phyloP scores from a whole-genome alignment of 1,140 invertebrate genomes.

The Sycophaga agraensis region DNA sequence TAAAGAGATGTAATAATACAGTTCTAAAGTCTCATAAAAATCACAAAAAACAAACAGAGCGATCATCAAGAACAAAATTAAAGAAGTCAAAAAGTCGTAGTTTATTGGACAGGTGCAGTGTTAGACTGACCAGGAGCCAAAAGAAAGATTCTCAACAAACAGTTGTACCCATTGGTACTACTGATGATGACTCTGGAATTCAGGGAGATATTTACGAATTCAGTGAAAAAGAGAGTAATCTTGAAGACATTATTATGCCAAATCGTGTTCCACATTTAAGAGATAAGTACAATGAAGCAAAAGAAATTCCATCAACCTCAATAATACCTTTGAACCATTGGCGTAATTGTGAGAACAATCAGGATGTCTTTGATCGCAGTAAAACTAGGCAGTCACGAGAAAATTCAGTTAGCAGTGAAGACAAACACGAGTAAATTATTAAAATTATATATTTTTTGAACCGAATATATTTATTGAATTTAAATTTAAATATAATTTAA shows the following conservation, averaged over 20 bases:
- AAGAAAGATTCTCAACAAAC: constrained; percentile 44
- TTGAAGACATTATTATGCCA: constrained; percentile 48
- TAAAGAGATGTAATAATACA: constrained; percentile 43
- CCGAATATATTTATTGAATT: background rate
- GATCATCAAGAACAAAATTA: constrained; percentile 37
- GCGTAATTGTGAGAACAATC: constrained; percentile 33
- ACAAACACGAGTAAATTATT: constrained; percentile 31
- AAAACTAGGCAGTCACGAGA: constrained; percentile 31
- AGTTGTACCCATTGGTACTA: constrained; percentile 39
- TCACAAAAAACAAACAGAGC: constrained; percentile 48
- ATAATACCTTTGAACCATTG: constrained; percentile 40
- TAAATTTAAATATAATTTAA: background rate
- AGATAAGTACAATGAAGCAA: constrained; percentile 39
- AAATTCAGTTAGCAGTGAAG: constrained; percentile 33
- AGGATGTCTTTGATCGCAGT: constrained; percentile 26
- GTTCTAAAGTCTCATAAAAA: constrained; percentile 58
- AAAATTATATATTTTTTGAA: no score
- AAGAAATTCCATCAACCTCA: constrained; percentile 38
- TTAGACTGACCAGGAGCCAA: constrained; percentile 47
- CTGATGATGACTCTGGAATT: constrained; percentile 55
- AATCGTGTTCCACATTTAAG: constrained; percentile 36
- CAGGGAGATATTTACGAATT: constrained; percentile 57
- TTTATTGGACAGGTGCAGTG: constrained; percentile 37
- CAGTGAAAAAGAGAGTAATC: constrained; percentile 52
- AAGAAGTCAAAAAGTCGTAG: constrained; percentile 31